Base-by-base conservation (phyloP, 2,888 invertebrate genomes). In the Sipunculus nudus region DNA sequence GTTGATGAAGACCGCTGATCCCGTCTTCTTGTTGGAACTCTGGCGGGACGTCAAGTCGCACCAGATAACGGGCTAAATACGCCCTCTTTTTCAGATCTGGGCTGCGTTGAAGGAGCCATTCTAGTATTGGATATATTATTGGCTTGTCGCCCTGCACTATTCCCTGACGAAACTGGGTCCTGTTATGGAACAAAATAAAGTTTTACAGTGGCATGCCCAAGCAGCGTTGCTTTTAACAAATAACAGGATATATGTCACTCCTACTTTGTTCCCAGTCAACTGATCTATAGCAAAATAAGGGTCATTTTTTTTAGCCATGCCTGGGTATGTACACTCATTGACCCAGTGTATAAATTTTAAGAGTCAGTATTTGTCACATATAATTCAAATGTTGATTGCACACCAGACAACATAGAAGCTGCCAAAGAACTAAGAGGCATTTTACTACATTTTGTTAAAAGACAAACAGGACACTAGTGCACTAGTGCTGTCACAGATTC, bases 71-170 rank as follows among this genome's bases (percentile, higher is more conserved):
- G n/a, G 93, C 91, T 53, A 94, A 87, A 84, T 95, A 95, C 0
- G 92, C 92, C 53, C 94, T 87, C 74, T 92, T 92, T 78, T 89
- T 89, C 29, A 92, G 88, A 68, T 91, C 89, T 1, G 90, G 89
- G 59, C 89, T 87, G 71, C 91, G 89, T 16, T 88, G 87, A 25
- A 94, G 86, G 8, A 94, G 86, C 92, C 93, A 95, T 80, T 90
- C 88, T 52, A 94, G 81, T 55, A 92, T 90, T 13, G 91, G 90
- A 79, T 92, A 90, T 52, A 94, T 87, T 0, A 90, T 88, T 68
- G 88, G 87, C 50, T 91, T 88, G 70, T 92, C 91, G 21, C 93
- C 94, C 55, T 88, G 87, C 0, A 90, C 87, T 41, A 90, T 77
- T n/a, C 89, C 89, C 71, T 88, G 87, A n/a, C 88, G 84, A 77